These are phyloP conservation scores for Calvadosia cruxmelitensis DNA, from an alignment of 30 jellyfish, hydroid and myxozoan species.

Conservation along the genomic window DNA sequence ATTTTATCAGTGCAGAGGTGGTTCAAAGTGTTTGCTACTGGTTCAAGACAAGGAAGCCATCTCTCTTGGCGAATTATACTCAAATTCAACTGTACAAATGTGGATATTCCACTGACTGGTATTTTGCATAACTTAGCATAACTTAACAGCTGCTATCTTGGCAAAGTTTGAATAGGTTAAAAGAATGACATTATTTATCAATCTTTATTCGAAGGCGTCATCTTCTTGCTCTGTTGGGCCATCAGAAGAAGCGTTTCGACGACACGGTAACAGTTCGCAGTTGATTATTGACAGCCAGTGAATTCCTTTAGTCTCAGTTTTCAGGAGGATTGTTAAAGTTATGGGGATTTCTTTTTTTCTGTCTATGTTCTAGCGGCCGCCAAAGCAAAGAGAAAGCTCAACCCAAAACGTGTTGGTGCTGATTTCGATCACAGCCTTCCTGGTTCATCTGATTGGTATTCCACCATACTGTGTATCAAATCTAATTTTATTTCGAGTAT, in stretches of 20 bases:
- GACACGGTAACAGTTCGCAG: constrained; percentile 19
- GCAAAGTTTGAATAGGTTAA: no score
- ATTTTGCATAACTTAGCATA: no score
- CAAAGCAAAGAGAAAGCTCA: constrained; percentile 21
- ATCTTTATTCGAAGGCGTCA: background rate
- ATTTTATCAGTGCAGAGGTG: no score
- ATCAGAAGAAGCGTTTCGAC: constrained; percentile 47
- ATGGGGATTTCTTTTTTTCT: background rate
- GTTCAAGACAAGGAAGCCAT: no score
- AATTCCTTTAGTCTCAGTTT: constrained; percentile 6
- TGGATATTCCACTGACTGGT: no score
- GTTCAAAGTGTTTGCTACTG: no score
- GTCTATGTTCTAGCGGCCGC: background rate
- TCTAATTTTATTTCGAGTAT: no score
- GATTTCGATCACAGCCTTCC: constrained; percentile 58
- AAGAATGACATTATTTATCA: background rate
- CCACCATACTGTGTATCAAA: no score
- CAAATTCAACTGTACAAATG: no score
- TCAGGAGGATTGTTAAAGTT: background rate
- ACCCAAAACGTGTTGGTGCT: constrained; percentile 66
- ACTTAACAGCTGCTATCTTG: no score
- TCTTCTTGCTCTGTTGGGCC: constrained; percentile 40
- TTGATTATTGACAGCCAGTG: background rate
- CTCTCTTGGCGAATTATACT: no score
- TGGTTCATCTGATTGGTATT: constrained; percentile 34